Base-by-base conservation (phyloP, 1,140 invertebrate genomes). In the Cyclina sinensis region DNA sequence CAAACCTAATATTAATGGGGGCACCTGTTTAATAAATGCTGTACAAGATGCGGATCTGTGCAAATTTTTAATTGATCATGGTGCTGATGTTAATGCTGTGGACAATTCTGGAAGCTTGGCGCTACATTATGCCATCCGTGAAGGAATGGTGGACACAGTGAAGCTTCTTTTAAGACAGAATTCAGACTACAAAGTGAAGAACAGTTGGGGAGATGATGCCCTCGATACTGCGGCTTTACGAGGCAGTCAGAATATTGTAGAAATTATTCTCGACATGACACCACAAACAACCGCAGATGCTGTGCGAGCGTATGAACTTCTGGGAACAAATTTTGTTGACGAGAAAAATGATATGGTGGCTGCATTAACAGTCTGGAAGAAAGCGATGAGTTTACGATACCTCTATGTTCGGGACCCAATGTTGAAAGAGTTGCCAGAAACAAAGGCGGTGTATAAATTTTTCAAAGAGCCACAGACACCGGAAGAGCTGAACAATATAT, bases 321-420 rank as follows among this genome's bases (percentile, higher is more conserved):
- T 99, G 7, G 98, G 98, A 12, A 98, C 98, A 4, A 99, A 98
- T 0, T 99, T 97, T 95, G 98, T 99, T n/a, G 99, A 99, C 95
- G 99, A 99, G 94, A 98, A 98, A 94, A 96, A 98, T 90, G 98
- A 99, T 95, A 98, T 99, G 97, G 97, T 98, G 39, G 97, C 97
- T 7, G 98, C 98, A 0, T 95, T 98, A n/a, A 97, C 97, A 88
- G 96, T 98, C 84, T 99, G 98, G 99, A 98, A 97, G 94, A 96
- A 97, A 92, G 98, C 98, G 1, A 98, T 99, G 97, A 96, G 97
- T 74, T 97, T 93, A 62, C 84, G 93, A 59, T 90, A 85, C 98
- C 78, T 96, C 97, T 90, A 97, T 98, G 9, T 96, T 97, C 91
- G 98, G 97, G 95, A 97, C 97, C 96, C 97, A 97, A 27, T 92